Percentiles rank a stretch among this genome's conserved stretches.
Evolutionary conservation across 2,888 invertebrate genomes (phyloP).

Genomic region (Marronus borbonicus): DNA sequence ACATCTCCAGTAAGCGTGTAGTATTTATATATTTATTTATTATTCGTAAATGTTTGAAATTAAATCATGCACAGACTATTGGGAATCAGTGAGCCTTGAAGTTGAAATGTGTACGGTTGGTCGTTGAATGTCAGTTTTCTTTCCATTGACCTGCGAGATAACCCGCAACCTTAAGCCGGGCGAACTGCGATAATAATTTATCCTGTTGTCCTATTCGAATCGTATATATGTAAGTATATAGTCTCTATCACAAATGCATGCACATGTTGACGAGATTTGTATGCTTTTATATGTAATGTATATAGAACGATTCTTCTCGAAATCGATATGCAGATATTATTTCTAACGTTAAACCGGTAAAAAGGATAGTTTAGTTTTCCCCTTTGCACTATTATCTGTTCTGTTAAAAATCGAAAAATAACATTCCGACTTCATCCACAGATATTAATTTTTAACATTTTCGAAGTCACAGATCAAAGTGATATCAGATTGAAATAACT

Average conservation of each 20-base stretch:
- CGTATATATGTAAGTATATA: not conserved
- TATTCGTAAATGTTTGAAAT: slow-evolving; percentile 51
- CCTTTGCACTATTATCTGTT: no score
- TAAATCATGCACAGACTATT: slow-evolving; percentile 58
- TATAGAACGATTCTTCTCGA: no score
- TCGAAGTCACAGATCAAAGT: no score
- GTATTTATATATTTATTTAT: slow-evolving; percentile 49
- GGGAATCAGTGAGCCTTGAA: slow-evolving; percentile 59
- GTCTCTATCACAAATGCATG: not conserved
- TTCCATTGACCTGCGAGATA: slow-evolving; percentile 44
- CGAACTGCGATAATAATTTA: slow-evolving; percentile 40
- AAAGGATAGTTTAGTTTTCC: no score
- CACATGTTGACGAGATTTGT: not conserved
- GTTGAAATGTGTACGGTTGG: slow-evolving; percentile 51
- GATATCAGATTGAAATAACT: no score
- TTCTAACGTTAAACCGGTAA: no score
- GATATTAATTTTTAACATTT: no score
- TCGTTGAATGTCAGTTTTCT: slow-evolving; percentile 49
- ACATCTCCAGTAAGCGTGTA: not conserved
- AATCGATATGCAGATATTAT: no score
- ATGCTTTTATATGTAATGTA: slow-evolving; percentile 5
- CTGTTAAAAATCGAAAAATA: no score
- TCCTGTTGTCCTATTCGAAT: slow-evolving; percentile 27
- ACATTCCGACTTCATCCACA: no score
- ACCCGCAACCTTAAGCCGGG: slow-evolving; percentile 41